Evolutionary conservation across 2,888 invertebrate species (phyloP), one percentile per base, ranked within the genome.

Genomic region (Drosophila falleni): DNA sequence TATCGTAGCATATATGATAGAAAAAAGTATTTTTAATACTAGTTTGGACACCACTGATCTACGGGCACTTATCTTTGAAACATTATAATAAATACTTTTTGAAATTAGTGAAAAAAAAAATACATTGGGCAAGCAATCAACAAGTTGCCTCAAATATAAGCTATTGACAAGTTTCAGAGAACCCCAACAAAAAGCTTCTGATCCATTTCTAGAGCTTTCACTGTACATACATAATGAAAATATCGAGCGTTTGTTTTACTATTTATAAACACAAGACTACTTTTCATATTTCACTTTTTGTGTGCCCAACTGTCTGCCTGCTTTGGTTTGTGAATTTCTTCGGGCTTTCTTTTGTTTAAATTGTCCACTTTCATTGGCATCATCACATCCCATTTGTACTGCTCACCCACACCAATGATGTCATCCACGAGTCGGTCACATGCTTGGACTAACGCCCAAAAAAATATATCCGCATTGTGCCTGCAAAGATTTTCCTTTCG

Each of bases 381-480:
- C 74, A 64, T 59, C 41, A 13, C 41, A 19, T 35, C 19, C 33
- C 49, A 37, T 37, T 42, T 39, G 47, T 39, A 62, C 61, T 42
- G n/a, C 37, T 70, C 74, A 63, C 80, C 65, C 73, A 74, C 69
- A 55, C 63, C 55, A 71, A 79, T 86, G 86, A 86, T 89, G 86
- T 86, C 86, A 86, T 87, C 70, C 59, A 33, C 37, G 70, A 50
- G 56, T 62, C 55, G 74, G 89, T 86, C 86, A 86, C 87, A 89
- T 89, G 86, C 76, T 89, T 84, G 71, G 74, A 66, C 61, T 55
- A 59, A 66, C 60, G 78, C 70, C 79, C 75, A 68, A 77, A 68
- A 77, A 46, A 35, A 11, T 13, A 35, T 35, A 56, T 56, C 19
- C 15, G 44, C 23, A 44, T 42, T 33, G 51, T 41, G 41, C 15